Base-by-base conservation (phyloP, 1,140 invertebrate species). In the Papilio machaon region DNA sequence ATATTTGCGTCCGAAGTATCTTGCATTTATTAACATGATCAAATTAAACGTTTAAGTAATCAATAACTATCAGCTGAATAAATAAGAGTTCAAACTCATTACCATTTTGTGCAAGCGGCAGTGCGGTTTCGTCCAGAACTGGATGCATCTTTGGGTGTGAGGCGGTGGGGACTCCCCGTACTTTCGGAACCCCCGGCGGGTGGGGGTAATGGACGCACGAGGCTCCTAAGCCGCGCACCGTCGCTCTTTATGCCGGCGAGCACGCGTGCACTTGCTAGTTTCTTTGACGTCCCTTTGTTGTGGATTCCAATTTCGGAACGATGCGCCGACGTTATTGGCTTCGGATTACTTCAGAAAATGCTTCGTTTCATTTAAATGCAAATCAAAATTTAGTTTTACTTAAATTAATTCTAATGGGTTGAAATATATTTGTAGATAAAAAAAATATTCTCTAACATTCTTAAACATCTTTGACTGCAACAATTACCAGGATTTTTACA, bases 221-320 rank as follows among this genome's bases (percentile, higher is more conserved):
- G 90, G 89, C 91, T 92, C 89, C 87, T 90, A 89, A 86, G 90
- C 90, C 87, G 87, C 88, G 88, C 89, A 87, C 87, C 88, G 88
- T 88, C 90, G 88, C 88, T 91, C 92, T 92, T 91, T 92, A 92
- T 93, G 89, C 87, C 85, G 82, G 88, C 87, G 86, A 88, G 87
- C 88, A 92, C 91, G 93, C 93, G 93, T 94, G 90, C 92, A 91
- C 92, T 92, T 91, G 89, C 91, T 90, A 91, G 86, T 92, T 93
- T 94, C 93, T 94, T 94, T 94, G 93, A 91, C 90, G 89, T 91
- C 90, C 90, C 91, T 94, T 94, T 94, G 93, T 94, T 94, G 91
- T 85, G 91, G 88, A 91, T 92, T 93, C 89, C 92, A 94, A 93
- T 94, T 93, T 94, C 88, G 91, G 88, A 88, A 90, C 85, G 84